Base-by-base conservation (phyloP, 1,140 invertebrate genomes). In the Anastatus disparis region DNA sequence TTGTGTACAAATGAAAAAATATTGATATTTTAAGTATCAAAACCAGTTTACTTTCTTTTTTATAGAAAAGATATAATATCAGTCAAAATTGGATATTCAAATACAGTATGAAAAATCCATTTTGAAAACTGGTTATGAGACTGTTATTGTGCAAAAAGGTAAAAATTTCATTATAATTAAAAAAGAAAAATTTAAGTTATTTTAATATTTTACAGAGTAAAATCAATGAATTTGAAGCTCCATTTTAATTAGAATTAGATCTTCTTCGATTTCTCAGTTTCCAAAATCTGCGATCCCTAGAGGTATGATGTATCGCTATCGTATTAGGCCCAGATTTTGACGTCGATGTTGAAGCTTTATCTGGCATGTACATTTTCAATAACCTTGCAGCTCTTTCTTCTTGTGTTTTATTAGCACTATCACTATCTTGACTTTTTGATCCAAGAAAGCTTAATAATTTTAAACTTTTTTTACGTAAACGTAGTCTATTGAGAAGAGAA, bases 211-310 rank as follows among this genome's bases (percentile, higher is more conserved):
- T n/a, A n/a, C n/a, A n/a, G n/a, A n/a, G n/a, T n/a, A n/a, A n/a
- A n/a, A n/a, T n/a, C n/a, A n/a, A n/a, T n/a, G n/a, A n/a, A n/a
- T n/a, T n/a, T n/a, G n/a, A n/a, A n/a, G n/a, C n/a, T n/a, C n/a
- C n/a, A n/a, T n/a, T 35, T 35, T 10, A 35, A 35, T 4, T 35
- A 35, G 83, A 84, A 72, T 76, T 84, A 0, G 84, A 83, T 46
- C 80, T 80, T 44, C 84, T 76, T 22, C 84, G 82, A 69, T 79
- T 85, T 13, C 82, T 78, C 22, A 86, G 74, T 61, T 82, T 84
- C 84, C 84, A 85, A 64, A 86, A 86, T 55, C 82, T 81, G 29
- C 83, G 75, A 42, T 85, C 81, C 50, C 82, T 81, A 56, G 85
- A 83, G 46, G 81, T 82, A 44, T 83, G 82, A 62, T 85, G 84